Evolutionary conservation across 2,797 vertebrate genomes (phyloP), one percentile per base, ranked within the genome.

Genomic region (Botia almorhae): DNA sequence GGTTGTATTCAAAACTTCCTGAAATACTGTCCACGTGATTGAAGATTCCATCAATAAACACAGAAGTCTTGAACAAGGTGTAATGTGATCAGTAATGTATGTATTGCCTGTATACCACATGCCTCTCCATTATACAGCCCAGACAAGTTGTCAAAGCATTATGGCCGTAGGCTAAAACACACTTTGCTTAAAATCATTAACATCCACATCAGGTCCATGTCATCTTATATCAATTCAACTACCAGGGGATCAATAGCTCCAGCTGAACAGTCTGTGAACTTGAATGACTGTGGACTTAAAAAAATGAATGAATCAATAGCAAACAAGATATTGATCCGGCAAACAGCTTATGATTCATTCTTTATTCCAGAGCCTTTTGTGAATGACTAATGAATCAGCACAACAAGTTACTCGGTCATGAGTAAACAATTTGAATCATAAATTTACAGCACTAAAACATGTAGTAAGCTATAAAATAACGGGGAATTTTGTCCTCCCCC

Each of bases 331-430:
- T 81, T 17, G 80, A 82, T 85, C 78, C 48, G 43, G 78, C 68
- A 61, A 85, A 82, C n/a, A 17, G 63, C 70, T 82, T 70, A 79
- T 82, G 85, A 88, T 78, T 83, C 67, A 82, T 51, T 58, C 29
- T 50, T 79, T 48, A 74, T 58, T 60, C 58, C 48, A 67, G 39
- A 55, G 51, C 65, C 50, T 63, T 46, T 73, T 73, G 58, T 80
- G 61, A 78, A 80, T 72, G 76, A 56, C 36, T 79, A 67, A 82
- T 76, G 55, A 82, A 74, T 79, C 56, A 81, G 73, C 71, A 73
- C 5, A 74, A 75, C 13, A 4, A 51, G 48, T 58, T 80, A 67
- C 55, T 69, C 19, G 26, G 46, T 67, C 51, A 63, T 65, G 79
- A 85, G 16, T 63, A 80, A 74, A 60, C 55, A 74, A 67, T 43